Percentiles rank a stretch among this genome's conserved stretches.
Evolutionary conservation across 2,113 vertebrate species (phyloP).

Genomic region (Dicerorhinus sumatrensis): DNA sequence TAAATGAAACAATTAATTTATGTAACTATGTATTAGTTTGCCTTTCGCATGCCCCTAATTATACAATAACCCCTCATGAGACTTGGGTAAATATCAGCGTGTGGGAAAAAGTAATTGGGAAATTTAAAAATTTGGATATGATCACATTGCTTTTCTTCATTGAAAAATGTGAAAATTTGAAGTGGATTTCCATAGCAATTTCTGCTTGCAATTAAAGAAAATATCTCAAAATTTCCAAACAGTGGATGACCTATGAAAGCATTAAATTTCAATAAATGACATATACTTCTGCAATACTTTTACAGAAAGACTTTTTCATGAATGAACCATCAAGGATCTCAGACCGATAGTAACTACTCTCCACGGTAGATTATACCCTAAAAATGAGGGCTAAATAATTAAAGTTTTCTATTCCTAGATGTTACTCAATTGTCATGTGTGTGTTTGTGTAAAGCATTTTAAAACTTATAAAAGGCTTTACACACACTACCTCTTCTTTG

Average conservation of each 20-base stretch:
- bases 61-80: neutral
- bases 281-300: neutral
- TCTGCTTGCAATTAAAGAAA: neutral
- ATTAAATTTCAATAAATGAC: neutral
- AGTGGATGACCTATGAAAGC: neutral
- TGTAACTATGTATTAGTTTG: neutral
- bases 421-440: neutral
- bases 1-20: neutral
- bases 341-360: neutral
- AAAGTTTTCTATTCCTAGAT: neutral
- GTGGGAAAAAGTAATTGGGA: neutral
- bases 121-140: neutral
- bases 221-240: neutral
- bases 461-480: neutral
- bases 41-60: neutral
- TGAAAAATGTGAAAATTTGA: neutral
- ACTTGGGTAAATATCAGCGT: neutral
- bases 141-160: neutral
- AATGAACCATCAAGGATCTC: neutral
- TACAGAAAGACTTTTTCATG: neutral
- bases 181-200: neutral
- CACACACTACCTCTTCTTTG: neutral
- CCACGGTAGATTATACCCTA: neutral
- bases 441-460: neutral
- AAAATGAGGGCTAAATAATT: neutral